A percentile compares a stretch with the other conserved stretches of the same genome.
Conservation (phyloP, 2,888 invertebrate species). For the Formica aserva region DNA sequence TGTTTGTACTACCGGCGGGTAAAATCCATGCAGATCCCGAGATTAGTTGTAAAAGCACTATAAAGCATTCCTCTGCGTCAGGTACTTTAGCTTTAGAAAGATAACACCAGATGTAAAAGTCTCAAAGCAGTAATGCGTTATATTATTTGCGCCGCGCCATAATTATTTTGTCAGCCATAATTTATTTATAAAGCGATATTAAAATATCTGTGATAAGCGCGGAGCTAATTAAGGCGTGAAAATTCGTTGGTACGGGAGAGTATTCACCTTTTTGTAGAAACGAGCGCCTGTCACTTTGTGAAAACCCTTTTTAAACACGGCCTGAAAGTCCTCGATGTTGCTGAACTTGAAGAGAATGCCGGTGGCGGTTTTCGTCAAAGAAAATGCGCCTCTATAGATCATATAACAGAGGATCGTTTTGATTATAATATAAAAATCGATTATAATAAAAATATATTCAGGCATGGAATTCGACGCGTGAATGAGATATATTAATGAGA, state of each 20-base stretch:
- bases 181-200: neutral
- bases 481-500: neutral
- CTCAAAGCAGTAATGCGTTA: neutral
- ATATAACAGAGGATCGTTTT: conserved; percentile 12
- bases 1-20: neutral
- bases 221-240: neutral
- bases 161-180: neutral
- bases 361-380: conserved; percentile 94
- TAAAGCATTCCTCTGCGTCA: conserved; percentile 45
- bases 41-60: conserved; percentile 48
- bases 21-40: conserved; percentile 46
- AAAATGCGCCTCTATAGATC: conserved; percentile 91
- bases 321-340: conserved; percentile 94
- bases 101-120: conserved; percentile 26
- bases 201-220: neutral
- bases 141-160: conserved; percentile 11
- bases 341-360: conserved; percentile 96
- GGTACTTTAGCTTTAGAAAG: conserved; percentile 32
- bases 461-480: neutral
- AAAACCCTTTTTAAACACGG: conserved; percentile 95
- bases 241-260: neutral
- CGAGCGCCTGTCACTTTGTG: conserved; percentile 94
- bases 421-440: conserved; percentile 5
- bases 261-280: conserved; percentile 93
- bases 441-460: neutral